Percentiles rank a stretch among this genome's conserved stretches.
These are phyloP conservation scores for Atractosteus spatula DNA, from an alignment of 2,113 vertebrate species.

Conservation along the genomic window DNA sequence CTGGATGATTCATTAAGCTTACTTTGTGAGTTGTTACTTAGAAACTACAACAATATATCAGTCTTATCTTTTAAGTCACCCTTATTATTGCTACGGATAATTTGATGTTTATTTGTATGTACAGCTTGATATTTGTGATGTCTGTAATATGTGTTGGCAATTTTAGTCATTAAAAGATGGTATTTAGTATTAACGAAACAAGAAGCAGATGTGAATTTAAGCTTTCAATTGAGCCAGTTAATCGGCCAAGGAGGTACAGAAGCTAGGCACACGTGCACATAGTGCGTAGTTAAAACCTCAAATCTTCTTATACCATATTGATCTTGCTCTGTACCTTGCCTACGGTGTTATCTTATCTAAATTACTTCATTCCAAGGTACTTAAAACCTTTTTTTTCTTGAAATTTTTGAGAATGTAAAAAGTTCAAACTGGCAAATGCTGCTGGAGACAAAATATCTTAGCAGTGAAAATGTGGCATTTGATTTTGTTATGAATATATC, in stretches of 20 bases:
- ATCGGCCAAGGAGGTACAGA: neutral
- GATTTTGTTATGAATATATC: too few relatives aligned
- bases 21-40: neutral
- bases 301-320: neutral
- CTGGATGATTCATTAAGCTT: neutral
- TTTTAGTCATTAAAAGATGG: constrained; percentile 1
- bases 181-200: neutral
- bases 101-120: constrained; percentile 6
- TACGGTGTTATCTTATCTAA: constrained; percentile 9
- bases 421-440: neutral
- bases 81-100: constrained; percentile 2
- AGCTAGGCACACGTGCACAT: neutral
- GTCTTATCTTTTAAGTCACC: neutral
- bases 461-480: too few relatives aligned
- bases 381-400: constrained; percentile 13
- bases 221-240: neutral
- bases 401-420: constrained; percentile 6
- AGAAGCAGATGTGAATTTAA: neutral
- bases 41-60: neutral
- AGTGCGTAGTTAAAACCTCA: too few relatives aligned
- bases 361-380: constrained; percentile 3
- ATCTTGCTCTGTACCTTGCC: neutral
- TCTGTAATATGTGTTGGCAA: neutral
- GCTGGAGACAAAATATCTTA: neutral
- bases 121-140: constrained; percentile 1